phyloP scores from a whole-genome alignment of 2,113 vertebrate genomes.

The Caracal caracal region DNA sequence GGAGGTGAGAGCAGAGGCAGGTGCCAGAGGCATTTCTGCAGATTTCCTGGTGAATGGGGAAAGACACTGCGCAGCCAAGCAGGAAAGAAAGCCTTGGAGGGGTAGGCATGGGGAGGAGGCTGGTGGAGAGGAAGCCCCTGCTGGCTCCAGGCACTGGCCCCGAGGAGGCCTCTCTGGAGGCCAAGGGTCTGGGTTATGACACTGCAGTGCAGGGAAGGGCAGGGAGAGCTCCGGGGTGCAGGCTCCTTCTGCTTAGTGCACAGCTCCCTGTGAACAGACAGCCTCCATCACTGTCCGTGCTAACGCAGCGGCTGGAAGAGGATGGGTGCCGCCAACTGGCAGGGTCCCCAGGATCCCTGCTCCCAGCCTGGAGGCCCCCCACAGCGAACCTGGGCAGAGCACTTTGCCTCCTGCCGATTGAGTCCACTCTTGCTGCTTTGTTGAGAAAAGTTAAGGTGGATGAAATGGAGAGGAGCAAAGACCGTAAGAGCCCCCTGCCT shows the following conservation, averaged over 20 bases:
- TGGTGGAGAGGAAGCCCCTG: background rate
- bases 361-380: background rate
- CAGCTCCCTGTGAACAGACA: background rate
- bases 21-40: background rate
- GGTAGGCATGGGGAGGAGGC: background rate
- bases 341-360: background rate
- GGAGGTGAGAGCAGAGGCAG: background rate
- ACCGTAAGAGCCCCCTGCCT: background rate
- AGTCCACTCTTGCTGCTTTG: background rate
- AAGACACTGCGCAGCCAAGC: background rate
- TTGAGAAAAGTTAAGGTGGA: background rate
- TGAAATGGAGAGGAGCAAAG: background rate
- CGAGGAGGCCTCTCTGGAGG: background rate
- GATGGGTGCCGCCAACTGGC: background rate
- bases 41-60: background rate
- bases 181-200: background rate
- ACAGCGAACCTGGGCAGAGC: background rate
- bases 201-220: fast-evolving
- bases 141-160: background rate
- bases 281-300: background rate
- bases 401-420: background rate
- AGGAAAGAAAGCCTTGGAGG: background rate
- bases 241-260: background rate
- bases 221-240: background rate
- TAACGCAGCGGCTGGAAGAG: background rate